A percentile compares a stretch with the other conserved stretches of the same genome.
phyloP scores from a whole-genome alignment of 1,140 invertebrate genomes.

The Cydia pomonella region DNA sequence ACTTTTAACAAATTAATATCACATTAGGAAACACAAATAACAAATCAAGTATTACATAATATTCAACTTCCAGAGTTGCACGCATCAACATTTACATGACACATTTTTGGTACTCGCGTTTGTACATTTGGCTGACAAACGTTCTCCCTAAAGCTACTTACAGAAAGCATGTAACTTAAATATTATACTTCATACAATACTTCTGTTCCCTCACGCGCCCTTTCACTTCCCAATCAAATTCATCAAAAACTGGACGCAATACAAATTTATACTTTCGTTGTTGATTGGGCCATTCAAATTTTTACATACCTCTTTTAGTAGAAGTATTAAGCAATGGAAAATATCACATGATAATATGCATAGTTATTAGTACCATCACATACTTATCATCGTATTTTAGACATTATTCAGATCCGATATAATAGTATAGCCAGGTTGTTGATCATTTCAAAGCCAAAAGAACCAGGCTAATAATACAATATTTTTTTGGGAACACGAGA shows the following conservation, averaged over 20 bases:
- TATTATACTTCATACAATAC: constrained; percentile 19
- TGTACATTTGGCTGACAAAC: constrained; percentile 28
- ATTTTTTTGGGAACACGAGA: constrained; percentile 12
- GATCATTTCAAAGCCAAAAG: background rate
- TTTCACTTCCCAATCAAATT: constrained; percentile 24
- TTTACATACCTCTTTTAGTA: constrained; percentile 5
- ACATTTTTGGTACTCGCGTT: constrained; percentile 33
- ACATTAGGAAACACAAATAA: constrained; percentile 29
- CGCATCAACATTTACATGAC: constrained; percentile 27
- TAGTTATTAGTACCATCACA: constrained; percentile 16
- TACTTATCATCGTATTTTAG: constrained; percentile 23
- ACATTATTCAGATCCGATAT: constrained; percentile 2
- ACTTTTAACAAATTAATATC: constrained; percentile 32
- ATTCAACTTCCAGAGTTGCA: constrained; percentile 22
- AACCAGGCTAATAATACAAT: background rate
- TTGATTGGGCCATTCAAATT: constrained; percentile 29
- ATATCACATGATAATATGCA: constrained; percentile 32
- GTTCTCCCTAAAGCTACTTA: constrained; percentile 23
- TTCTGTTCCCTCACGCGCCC: constrained; percentile 26
- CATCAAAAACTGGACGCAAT: constrained; percentile 32
- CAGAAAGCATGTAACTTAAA: constrained; percentile 25
- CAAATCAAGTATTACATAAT: constrained; percentile 19
- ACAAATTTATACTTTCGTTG: constrained; percentile 33
- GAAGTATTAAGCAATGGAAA: constrained; percentile 23
- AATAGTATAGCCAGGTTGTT: constrained; percentile 3